Conservation (phyloP, 1,140 invertebrate species). For the Lepidurus arcticus region DNA sequence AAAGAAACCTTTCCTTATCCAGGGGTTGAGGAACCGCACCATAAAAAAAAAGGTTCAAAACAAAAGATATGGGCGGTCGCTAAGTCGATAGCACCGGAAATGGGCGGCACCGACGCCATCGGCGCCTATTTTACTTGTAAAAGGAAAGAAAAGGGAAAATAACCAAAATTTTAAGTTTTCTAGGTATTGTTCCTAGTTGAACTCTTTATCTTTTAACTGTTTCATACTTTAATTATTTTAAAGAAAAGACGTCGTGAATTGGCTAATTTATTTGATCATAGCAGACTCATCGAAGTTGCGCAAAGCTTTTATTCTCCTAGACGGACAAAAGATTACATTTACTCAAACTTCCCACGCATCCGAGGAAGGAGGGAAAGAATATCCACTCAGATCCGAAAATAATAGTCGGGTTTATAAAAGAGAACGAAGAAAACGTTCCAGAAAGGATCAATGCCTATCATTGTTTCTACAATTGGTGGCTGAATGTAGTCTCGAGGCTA, state of each 20-base stretch:
- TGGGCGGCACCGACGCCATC: conserved; percentile 7
- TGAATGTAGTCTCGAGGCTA: background rate
- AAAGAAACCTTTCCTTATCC: background rate
- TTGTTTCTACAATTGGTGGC: background rate
- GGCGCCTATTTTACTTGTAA: background rate
- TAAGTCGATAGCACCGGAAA: background rate
- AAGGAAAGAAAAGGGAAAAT: background rate
- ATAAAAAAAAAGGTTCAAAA: background rate
- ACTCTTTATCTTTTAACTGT: too few relatives aligned
- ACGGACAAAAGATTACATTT: too few relatives aligned
- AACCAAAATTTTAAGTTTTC: background rate
- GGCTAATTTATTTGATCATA: too few relatives aligned
- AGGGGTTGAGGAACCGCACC: background rate
- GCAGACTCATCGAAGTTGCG: too few relatives aligned
- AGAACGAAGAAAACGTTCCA: background rate
- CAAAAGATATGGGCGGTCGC: conserved; percentile 6
- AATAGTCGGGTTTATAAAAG: background rate
- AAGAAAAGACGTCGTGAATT: too few relatives aligned
- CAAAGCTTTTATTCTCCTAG: too few relatives aligned
- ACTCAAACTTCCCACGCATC: background rate
- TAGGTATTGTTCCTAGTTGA: too few relatives aligned
- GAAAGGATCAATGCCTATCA: background rate
- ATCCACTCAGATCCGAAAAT: background rate
- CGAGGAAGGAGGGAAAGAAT: background rate
- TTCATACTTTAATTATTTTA: too few relatives aligned